These are phyloP conservation scores for Oxystoma pomonae DNA, from an alignment of 2,888 invertebrate genomes.

Conservation along the genomic window DNA sequence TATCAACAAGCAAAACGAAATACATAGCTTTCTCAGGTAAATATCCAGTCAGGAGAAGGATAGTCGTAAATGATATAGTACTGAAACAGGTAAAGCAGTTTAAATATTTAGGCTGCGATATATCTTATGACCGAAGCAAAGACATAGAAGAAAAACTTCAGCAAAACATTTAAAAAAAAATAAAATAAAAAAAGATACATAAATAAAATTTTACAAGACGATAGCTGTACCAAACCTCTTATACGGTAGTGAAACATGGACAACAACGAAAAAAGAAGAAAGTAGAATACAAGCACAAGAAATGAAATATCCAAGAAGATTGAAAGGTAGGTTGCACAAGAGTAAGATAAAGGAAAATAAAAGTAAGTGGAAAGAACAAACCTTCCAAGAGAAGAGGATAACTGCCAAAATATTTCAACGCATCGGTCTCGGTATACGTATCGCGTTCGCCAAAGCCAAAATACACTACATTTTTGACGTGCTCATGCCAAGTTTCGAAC, in stretches of 20 bases:
- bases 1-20: background rate
- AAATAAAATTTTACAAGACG: constrained; percentile 1
- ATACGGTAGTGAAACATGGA: no score
- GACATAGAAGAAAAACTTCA: background rate
- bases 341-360: background rate
- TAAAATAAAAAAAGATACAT: no score
- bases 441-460: no score
- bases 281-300: constrained; percentile 6
- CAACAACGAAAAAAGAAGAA: constrained; percentile 5
- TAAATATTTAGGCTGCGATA: no score
- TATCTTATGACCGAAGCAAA: no score
- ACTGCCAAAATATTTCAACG: constrained; percentile 1
- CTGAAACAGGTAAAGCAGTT: constrained; percentile 12
- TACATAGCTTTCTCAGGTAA: background rate
- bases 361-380: no score
- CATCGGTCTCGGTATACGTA: no score
- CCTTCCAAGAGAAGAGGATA: background rate
- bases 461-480: no score
- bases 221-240: background rate
- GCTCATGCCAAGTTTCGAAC: no score
- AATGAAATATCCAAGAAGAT: constrained; percentile 3
- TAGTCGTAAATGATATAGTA: constrained; percentile 14
- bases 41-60: constrained; percentile 9
- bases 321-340: background rate
- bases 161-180: constrained; percentile 1